phyloP scores from a whole-genome alignment of 2,888 invertebrate species.

The Lasius fuliginosus region DNA sequence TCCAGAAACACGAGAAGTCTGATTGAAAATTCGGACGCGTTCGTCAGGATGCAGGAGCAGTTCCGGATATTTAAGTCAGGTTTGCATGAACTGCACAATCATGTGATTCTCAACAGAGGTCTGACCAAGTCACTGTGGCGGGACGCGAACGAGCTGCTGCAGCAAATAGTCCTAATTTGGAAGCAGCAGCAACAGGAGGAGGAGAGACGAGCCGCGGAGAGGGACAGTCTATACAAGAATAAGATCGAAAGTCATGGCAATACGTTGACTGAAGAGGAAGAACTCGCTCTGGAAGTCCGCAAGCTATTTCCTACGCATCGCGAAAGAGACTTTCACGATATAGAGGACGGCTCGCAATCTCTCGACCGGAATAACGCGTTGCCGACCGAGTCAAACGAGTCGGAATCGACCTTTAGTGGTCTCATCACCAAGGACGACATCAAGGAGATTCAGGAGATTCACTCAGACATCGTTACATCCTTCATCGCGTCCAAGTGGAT shows the following conservation, averaged over 20 bases:
- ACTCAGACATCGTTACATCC: constrained; percentile 88
- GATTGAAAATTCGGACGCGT: constrained; percentile 81
- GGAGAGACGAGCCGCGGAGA: constrained; percentile 90
- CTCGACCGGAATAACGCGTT: constrained; percentile 77
- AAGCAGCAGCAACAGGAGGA: constrained; percentile 91
- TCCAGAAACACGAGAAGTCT: constrained; percentile 85
- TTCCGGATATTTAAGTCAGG: constrained; percentile 90
- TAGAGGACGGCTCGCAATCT: constrained; percentile 86
- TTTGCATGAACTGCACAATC: constrained; percentile 90
- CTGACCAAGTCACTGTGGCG: constrained; percentile 86
- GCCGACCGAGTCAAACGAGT: constrained; percentile 42
- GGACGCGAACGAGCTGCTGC: constrained; percentile 88
- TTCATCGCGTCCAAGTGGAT: constrained; percentile 89
- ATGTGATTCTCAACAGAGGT: constrained; percentile 87
- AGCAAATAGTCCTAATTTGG: constrained; percentile 91
- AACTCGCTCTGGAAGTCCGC: constrained; percentile 89
- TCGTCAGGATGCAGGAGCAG: constrained; percentile 85
- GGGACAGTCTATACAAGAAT: constrained; percentile 92
- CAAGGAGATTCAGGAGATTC: constrained; percentile 88
- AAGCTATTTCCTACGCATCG: constrained; percentile 91
- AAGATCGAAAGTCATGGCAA: constrained; percentile 88
- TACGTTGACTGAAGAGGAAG: constrained; percentile 90
- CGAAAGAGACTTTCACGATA: constrained; percentile 91
- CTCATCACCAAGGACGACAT: constrained; percentile 88
- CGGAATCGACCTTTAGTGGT: constrained; percentile 72